A percentile compares a stretch with the other conserved stretches of the same genome.
phyloP scores from a whole-genome alignment of 2,888 invertebrate species.

The Oscheius sp. region DNA sequence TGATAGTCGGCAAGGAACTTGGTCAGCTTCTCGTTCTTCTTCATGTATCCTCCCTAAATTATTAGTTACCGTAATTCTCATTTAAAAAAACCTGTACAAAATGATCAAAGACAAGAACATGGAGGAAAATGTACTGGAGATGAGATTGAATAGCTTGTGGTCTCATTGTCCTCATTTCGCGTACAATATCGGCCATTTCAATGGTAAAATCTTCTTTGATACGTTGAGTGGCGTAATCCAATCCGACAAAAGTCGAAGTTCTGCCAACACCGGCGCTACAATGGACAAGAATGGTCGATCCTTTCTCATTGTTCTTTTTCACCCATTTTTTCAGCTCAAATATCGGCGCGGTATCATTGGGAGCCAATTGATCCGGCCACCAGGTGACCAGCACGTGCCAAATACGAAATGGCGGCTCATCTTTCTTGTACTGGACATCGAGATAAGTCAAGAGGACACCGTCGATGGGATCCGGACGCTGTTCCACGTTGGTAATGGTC shows the following conservation, averaged over 20 bases:
- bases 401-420: not conserved
- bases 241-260: conserved; percentile 59
- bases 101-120: conserved; percentile 48
- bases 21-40: conserved; percentile 35
- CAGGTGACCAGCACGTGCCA: conserved; percentile 46
- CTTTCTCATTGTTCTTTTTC: conserved; percentile 43
- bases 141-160: conserved; percentile 47
- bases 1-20: conserved; percentile 46
- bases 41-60: conserved; percentile 43
- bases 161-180: conserved; percentile 45
- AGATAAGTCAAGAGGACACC: conserved; percentile 40
- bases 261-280: conserved; percentile 65
- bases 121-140: conserved; percentile 54
- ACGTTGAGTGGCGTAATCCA: conserved; percentile 47
- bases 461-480: conserved; percentile 45
- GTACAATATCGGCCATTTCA: conserved; percentile 46
- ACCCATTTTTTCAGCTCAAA: conserved; percentile 54
- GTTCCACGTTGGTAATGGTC: conserved; percentile 40
- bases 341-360: conserved; percentile 49
- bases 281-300: conserved; percentile 55
- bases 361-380: conserved; percentile 57
- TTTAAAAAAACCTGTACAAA: conserved; percentile 39
- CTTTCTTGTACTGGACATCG: conserved; percentile 24
- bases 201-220: conserved; percentile 45
- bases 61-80: too few species aligned